Evolutionary conservation across 2,113 vertebrate genomes (phyloP), one percentile per base, ranked within the genome.

Genomic region (Apteryx mantelli): DNA sequence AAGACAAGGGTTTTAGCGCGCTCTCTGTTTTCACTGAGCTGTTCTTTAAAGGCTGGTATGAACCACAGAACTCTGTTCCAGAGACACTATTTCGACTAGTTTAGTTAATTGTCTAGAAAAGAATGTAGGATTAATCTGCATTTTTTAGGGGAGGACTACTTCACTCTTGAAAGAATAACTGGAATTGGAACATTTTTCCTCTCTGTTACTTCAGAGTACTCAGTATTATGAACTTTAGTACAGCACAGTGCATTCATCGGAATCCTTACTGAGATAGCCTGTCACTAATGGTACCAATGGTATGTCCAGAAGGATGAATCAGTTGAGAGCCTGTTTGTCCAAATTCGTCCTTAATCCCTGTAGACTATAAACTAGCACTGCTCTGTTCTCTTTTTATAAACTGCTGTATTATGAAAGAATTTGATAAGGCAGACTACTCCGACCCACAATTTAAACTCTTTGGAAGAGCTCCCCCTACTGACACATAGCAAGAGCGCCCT

Each of bases 391-490:
- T 73, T 75, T 19, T 7, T 30, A 80, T 55, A 84, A 86, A 80
- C 79, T 53, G 38, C 73, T 50, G 21, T 88, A 40, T 56, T 77
- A 55, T 32, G 30, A 32, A 68, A 46, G 77, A 48, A 48, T 21
- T 22, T 7, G 38, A 8, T 18, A 15, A 32, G 1, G 76, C n/a
- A 5, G 52, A 17, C 36, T 7, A 13, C 18, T 56, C 19, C 14
- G 71, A n/a, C 71, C 21, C 26, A 7, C 71, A 50, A 44, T 17
- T 13, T 5, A 55, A 66, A 46, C 0, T 64, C 80, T 80, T 89
- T 91, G 70, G 46, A 69, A 66, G 56, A 73, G 74, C 92, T 93
- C 97, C 95, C 63, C 95, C 97, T 98, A 91, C 92, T 95, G 97
- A 56, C 81, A 10, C 32, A 5, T 3, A 1, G 26, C 1, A 15